phyloP scores from a whole-genome alignment of 2,797 vertebrate species.

The Sebastolobus alascanus region DNA sequence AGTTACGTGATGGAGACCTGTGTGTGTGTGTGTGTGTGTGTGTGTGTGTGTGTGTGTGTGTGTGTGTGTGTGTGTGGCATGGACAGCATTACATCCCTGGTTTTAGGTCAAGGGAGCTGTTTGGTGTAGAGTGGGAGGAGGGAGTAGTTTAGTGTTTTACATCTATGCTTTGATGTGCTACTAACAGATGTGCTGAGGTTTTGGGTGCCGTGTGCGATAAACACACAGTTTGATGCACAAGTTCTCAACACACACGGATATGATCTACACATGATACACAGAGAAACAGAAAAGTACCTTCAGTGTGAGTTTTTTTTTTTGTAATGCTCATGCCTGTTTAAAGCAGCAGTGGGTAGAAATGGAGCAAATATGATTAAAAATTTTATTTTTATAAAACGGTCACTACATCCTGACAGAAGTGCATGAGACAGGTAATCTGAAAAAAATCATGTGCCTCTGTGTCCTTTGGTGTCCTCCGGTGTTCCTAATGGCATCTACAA shows the following conservation, averaged over 20 bases:
- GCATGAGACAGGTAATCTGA: too few relatives aligned
- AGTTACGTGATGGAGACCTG: slow-evolving; percentile 6
- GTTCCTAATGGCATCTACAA: too few relatives aligned
- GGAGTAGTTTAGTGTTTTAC: slow-evolving; percentile 22
- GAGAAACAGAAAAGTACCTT: too few relatives aligned
- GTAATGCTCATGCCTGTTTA: too few relatives aligned
- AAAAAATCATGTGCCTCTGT: too few relatives aligned
- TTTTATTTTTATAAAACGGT: too few relatives aligned
- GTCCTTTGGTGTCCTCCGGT: too few relatives aligned
- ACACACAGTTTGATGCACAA: background rate
- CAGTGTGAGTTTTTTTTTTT: too few relatives aligned
- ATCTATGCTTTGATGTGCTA: slow-evolving; percentile 43
- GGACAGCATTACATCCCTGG: slow-evolving; percentile 18
- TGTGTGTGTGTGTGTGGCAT: background rate
- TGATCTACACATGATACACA: too few relatives aligned
- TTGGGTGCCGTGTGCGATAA: background rate
- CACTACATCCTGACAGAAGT: too few relatives aligned
- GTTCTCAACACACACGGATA: background rate
- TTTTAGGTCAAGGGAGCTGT: slow-evolving; percentile 33
- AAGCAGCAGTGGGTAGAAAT: too few relatives aligned
- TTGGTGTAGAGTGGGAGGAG: slow-evolving; percentile 20
- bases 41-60: background rate
- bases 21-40: background rate
- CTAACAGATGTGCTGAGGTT: slow-evolving; percentile 26
- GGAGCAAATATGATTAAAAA: too few relatives aligned